Evolutionary conservation across 2,113 vertebrate genomes (phyloP).

Genomic region (Salvelinus alpinus): DNA sequence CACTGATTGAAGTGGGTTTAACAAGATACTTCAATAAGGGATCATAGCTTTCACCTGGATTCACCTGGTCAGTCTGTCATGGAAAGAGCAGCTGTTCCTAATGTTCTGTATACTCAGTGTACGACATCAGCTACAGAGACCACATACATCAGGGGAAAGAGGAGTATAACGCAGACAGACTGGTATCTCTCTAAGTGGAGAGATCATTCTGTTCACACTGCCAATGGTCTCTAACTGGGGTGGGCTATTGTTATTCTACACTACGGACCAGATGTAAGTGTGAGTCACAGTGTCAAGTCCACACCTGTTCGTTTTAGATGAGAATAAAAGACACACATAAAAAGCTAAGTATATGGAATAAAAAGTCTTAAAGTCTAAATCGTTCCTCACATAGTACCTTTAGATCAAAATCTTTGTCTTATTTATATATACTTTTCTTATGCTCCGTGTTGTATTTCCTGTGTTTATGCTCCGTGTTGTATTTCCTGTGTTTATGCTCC

Average conservation of each 20-base stretch:
- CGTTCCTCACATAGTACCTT: background rate
- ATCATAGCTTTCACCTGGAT: too few species aligned
- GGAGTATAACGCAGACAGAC: background rate
- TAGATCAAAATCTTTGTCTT: background rate
- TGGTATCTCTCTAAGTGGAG: conserved; percentile 16
- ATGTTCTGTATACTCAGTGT: too few species aligned
- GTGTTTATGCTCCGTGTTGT: too few species aligned
- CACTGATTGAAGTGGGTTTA: too few species aligned
- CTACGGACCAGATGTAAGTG: background rate
- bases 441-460: background rate
- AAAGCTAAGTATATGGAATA: too few species aligned
- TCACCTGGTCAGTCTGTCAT: too few species aligned
- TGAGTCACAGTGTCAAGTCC: background rate
- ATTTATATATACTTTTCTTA: background rate
- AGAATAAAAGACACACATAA: background rate
- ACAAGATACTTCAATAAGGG: too few species aligned
- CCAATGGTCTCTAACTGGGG: background rate
- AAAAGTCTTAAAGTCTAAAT: too few species aligned
- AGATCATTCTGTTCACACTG: conserved; percentile 39
- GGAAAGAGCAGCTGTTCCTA: too few species aligned
- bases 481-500: too few species aligned
- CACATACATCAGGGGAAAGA: too few species aligned
- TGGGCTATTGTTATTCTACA: background rate
- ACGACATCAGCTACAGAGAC: too few species aligned
- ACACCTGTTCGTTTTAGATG: background rate